These are phyloP conservation scores for Prionailurus viverrinus DNA, from an alignment of 2,113 vertebrate genomes.

Conservation along the genomic window DNA sequence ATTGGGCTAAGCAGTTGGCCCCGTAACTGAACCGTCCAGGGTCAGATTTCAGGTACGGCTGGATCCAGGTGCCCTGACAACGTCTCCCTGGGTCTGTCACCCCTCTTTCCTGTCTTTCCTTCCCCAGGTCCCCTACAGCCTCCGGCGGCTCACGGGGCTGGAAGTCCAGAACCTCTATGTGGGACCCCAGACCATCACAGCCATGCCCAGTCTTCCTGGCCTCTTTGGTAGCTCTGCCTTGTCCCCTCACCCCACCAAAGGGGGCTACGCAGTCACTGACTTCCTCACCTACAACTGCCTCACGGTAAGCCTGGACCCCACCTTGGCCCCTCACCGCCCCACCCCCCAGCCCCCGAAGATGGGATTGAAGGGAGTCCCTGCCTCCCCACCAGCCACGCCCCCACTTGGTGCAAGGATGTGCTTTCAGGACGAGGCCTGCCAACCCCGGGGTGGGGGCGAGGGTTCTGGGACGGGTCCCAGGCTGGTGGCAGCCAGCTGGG, in stretches of 20 bases:
- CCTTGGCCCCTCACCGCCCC: fast-evolving
- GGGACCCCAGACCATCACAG: conserved; percentile 87
- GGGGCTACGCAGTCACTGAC: conserved; percentile 89
- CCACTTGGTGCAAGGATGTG: fast-evolving
- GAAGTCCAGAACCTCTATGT: conserved; percentile 93
- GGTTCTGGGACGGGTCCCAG: neutral
- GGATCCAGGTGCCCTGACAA: neutral
- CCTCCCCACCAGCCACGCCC: fast-evolving
- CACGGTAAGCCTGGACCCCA: conserved; percentile 85
- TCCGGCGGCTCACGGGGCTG: conserved; percentile 89
- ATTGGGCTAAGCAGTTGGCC: neutral
- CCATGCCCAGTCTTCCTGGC: conserved; percentile 59
- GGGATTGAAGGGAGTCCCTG: neutral
- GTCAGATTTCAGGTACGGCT: neutral
- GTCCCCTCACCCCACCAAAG: conserved; percentile 91
- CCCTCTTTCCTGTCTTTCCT: neutral
- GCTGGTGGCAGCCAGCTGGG: fast-evolving
- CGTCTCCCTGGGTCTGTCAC: neutral
- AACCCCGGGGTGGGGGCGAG: neutral
- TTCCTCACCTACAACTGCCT: conserved; percentile 97
- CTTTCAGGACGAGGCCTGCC: neutral
- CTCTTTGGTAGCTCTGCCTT: conserved; percentile 88
- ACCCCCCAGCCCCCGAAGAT: neutral
- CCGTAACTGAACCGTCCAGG: too few relatives aligned
- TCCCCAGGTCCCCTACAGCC: conserved; percentile 89